These are phyloP conservation scores for Nasua narica DNA, from an alignment of 2,797 vertebrate species.

Conservation along the genomic window DNA sequence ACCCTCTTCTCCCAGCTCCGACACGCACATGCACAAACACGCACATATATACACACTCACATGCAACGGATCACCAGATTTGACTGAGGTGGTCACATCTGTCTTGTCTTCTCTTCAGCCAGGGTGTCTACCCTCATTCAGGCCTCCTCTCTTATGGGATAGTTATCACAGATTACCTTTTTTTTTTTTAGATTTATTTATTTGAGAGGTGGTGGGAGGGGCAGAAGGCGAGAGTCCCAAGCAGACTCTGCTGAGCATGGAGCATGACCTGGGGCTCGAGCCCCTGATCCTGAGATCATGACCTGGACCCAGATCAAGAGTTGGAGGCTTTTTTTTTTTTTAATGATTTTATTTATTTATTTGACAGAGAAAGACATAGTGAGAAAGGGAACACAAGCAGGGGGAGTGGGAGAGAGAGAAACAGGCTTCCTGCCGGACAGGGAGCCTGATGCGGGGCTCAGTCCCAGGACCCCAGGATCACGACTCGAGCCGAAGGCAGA, in stretches of 20 bases:
- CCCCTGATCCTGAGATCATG: background rate
- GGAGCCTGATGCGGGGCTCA: too few relatives aligned
- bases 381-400: too few relatives aligned
- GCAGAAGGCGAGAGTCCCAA: background rate
- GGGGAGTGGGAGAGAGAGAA: too few relatives aligned
- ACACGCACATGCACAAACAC: rapidly evolving
- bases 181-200: background rate
- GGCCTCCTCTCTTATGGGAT: background rate
- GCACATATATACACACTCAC: background rate
- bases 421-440: too few relatives aligned
- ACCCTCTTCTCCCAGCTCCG: background rate
- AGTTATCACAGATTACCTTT: background rate
- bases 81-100: background rate
- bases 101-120: background rate
- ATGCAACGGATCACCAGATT: background rate
- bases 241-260: background rate
- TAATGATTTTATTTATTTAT: too few relatives aligned
- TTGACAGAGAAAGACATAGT: too few relatives aligned
- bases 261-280: background rate
- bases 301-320: background rate
- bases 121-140: background rate
- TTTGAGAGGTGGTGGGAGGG: background rate
- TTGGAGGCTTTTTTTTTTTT: too few relatives aligned
- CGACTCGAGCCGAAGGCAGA: too few relatives aligned
- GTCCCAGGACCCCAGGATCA: too few relatives aligned